Evolutionary conservation across 35 echinoderm and acorn worm genomes (phyloP).

Genomic region (Chiridota heheva): DNA sequence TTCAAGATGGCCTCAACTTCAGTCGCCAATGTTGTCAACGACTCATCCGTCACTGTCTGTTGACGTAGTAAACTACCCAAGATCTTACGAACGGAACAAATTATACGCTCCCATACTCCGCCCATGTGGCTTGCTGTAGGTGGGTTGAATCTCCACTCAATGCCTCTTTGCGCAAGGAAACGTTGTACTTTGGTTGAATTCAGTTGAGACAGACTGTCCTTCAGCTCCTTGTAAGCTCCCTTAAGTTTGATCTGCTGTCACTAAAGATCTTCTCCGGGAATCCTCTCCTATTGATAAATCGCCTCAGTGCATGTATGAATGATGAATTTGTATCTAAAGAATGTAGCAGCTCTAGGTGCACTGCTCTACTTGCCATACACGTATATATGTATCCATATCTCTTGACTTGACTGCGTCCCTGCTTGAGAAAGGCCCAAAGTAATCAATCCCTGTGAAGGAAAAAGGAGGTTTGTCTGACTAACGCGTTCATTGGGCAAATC

Average conservation of each 20-base stretch:
- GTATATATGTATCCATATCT: constrained; percentile 70
- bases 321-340: constrained; percentile 44
- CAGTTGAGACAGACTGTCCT: constrained; percentile 4
- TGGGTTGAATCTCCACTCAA: constrained; percentile 54
- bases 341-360: constrained; percentile 56
- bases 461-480: constrained; percentile 50
- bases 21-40: constrained; percentile 37
- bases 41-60: constrained; percentile 44
- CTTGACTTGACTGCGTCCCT: constrained; percentile 35
- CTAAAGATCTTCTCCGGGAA: constrained; percentile 32
- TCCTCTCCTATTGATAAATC: constrained; percentile 55
- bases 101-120: constrained; percentile 51
- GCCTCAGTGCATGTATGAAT: constrained; percentile 44
- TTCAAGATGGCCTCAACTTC: constrained; percentile 63
- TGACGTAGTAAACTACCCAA: constrained; percentile 39
- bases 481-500: constrained; percentile 47
- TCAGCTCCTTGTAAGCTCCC: constrained; percentile 30
- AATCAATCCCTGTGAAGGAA: constrained; percentile 39
- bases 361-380: constrained; percentile 41
- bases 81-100: constrained; percentile 48
- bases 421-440: constrained; percentile 72
- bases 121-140: constrained; percentile 66
- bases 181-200: constrained; percentile 2
- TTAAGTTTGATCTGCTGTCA: constrained; percentile 61
- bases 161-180: background rate